phyloP scores from a whole-genome alignment of 2,113 vertebrate genomes.

The Mobula hypostoma region DNA sequence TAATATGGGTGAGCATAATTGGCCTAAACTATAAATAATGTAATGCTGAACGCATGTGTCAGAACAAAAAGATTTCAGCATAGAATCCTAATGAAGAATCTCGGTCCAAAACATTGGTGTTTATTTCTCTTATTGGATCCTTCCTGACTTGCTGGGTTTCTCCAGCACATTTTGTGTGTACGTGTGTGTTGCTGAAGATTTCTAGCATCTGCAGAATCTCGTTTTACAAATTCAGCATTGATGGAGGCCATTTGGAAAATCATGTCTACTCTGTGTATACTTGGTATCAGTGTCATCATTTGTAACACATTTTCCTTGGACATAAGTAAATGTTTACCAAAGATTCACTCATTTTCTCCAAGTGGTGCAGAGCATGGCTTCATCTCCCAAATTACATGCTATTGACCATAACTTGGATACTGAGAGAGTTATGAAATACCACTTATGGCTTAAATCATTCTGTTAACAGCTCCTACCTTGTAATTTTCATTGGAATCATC shows the following conservation, averaged over 20 bases:
- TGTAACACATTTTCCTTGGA: neutral
- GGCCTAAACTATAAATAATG: neutral
- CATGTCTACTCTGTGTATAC: neutral
- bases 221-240: neutral
- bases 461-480: neutral
- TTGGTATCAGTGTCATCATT: neutral
- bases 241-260: neutral
- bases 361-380: neutral
- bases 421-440: neutral
- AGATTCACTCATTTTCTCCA: neutral
- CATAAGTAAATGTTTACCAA: neutral
- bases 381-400: neutral
- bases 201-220: no score
- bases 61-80: neutral
- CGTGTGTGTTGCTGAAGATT: no score
- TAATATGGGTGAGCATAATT: neutral
- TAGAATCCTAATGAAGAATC: no score
- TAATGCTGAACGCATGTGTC: neutral
- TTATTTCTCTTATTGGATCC: no score
- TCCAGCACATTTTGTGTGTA: no score
- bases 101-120: no score
- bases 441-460: neutral
- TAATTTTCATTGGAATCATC: no score
- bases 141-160: no score
- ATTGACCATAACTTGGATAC: neutral